Conservation (phyloP, 2,113 vertebrate species). For the Grus americana region DNA sequence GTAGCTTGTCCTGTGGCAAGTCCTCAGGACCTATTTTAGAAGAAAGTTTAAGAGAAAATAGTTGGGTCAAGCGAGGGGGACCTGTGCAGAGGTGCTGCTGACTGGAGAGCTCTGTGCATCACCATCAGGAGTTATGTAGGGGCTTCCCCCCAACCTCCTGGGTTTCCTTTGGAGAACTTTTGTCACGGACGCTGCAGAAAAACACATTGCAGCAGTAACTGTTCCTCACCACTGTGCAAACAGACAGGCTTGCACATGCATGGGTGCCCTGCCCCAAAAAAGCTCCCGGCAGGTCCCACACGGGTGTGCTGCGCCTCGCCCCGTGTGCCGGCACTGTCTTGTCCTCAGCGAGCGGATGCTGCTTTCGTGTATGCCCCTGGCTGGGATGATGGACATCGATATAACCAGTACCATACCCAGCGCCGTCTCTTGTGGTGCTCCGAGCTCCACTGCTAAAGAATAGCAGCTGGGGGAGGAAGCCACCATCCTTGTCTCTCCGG, state of each 20-base stretch:
- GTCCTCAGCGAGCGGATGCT: rapidly evolving
- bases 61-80: neutral
- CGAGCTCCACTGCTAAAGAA: neutral
- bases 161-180: neutral
- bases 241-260: neutral
- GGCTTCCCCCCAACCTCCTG: neutral
- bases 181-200: neutral
- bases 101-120: neutral
- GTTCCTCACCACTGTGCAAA: rapidly evolving
- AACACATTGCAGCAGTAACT: neutral
- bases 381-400: neutral
- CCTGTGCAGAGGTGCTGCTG: neutral
- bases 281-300: neutral
- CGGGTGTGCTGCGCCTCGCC: neutral
- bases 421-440: neutral
- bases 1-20: neutral
- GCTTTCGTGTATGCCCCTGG: neutral
- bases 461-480: neutral
- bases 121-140: neutral
- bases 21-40: neutral
- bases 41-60: neutral
- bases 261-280: rapidly evolving
- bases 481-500: neutral
- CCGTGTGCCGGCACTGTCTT: rapidly evolving
- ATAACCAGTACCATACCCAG: neutral